Evolutionary conservation across 2,888 invertebrate genomes (phyloP).

Genomic region (Epicampocera succincta): DNA sequence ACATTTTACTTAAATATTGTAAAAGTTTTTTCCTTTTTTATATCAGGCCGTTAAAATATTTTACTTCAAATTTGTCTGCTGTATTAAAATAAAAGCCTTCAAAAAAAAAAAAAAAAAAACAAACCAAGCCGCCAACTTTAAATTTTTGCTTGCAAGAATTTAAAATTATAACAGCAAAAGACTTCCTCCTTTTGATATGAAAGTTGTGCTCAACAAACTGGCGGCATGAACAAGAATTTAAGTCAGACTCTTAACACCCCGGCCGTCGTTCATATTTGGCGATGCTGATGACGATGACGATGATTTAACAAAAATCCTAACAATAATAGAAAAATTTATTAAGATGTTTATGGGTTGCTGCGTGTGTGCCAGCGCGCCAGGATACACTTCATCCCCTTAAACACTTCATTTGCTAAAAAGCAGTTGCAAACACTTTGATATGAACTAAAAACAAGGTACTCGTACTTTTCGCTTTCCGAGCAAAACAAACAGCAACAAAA

Average conservation of each 20-base stretch:
- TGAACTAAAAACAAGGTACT: constrained; percentile 16
- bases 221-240: background rate
- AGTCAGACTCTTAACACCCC: constrained; percentile 1
- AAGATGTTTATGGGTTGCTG: background rate
- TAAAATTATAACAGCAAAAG: constrained; percentile 4
- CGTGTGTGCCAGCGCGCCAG: too few species aligned
- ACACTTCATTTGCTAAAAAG: constrained; percentile 3
- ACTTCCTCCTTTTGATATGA: constrained; percentile 9
- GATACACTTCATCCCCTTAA: background rate
- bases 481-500: too few species aligned
- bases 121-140: background rate
- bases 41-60: too few species aligned
- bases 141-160: constrained; percentile 4
- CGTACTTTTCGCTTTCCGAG: constrained; percentile 20
- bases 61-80: constrained; percentile 9
- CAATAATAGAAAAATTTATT: constrained; percentile 23
- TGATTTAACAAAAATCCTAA: background rate
- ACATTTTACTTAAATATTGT: too few species aligned
- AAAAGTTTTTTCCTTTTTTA: too few species aligned
- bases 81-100: background rate
- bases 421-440: background rate
- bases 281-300: too few species aligned
- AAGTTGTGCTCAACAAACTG: constrained; percentile 1
- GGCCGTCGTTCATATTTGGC: background rate
- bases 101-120: background rate